Conservation (phyloP, 1,140 invertebrate species). For the Tigriopus japonicus region DNA sequence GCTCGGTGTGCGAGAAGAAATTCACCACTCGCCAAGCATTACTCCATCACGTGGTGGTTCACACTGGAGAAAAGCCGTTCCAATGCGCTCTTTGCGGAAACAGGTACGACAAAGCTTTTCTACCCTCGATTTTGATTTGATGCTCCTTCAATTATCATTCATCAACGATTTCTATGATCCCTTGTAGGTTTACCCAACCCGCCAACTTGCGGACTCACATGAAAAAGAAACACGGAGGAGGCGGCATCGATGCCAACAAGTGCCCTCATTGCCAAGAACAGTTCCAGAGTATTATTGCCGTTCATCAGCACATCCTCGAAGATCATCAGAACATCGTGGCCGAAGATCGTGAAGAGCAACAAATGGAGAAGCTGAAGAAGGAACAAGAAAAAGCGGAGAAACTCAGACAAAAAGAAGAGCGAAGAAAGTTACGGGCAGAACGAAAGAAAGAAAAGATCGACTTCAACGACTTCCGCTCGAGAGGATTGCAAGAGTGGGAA, state of each 20-base stretch:
- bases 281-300: background rate
- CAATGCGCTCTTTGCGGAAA: slow-evolving; percentile 12
- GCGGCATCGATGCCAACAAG: background rate
- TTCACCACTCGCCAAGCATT: slow-evolving; percentile 9
- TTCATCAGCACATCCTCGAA: slow-evolving; percentile 12
- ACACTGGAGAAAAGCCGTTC: slow-evolving; percentile 12
- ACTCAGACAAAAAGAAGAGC: background rate
- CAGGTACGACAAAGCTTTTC: background rate
- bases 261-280: slow-evolving; percentile 9
- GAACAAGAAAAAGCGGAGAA: background rate
- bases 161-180: background rate
- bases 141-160: background rate
- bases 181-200: slow-evolving; percentile 4
- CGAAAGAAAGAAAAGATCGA: background rate
- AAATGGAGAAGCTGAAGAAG: background rate
- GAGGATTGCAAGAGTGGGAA: slow-evolving; percentile 10
- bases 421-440: background rate
- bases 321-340: slow-evolving; percentile 9
- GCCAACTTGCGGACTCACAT: slow-evolving; percentile 12
- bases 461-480: background rate
- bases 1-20: slow-evolving; percentile 9
- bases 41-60: slow-evolving; percentile 13
- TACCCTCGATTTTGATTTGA: no score
- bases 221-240: slow-evolving; percentile 6
- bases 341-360: slow-evolving; percentile 3